Evolutionary conservation across 2,888 invertebrate genomes (phyloP), one percentile per base, ranked within the genome.

Genomic region (Metalampra italica): DNA sequence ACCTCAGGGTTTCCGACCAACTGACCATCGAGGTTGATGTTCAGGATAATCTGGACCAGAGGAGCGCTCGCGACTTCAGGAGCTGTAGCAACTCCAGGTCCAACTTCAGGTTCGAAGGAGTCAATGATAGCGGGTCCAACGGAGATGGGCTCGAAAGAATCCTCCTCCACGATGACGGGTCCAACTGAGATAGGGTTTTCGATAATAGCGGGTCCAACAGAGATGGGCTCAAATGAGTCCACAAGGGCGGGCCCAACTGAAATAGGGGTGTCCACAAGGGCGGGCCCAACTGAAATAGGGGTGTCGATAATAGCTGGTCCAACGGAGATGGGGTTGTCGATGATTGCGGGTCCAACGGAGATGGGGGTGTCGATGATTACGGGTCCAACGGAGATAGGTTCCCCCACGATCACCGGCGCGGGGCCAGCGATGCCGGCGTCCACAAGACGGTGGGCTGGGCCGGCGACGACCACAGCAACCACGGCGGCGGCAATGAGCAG

Each of bases 401-500:
- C 9, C 32, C 8, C 52, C 12, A 49, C 45, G 30, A 51, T 30
- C n/a, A 41, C 29, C 3, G 41, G 41, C 7, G 49, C 51, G 43
- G 44, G 37, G 29, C 43, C 50, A 13, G 45, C 45, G 13, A 32
- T 41, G 34, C 15, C 32, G 12, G 36, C 15, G 13, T 22, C 15
- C 11, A 41, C 29, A 4, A 45, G 29, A 34, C 43, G 43, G 9
- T 30, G 8, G 11, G 34, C 34, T 3, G 51, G 51, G 40, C 32
- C 48, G 13, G 40, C 11, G 46, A 34, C 9, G 34, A 41, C 47
- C 30, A 50, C 52, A n/a, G 53, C 47, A 11, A n/a, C 36, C 47
- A 52, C 50, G 36, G 50, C 50, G 30, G 53, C 48, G n/a, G 50
- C 53, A 22, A 56, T 42, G 45, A 56, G 45, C 45, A 45, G 37